phyloP scores from a whole-genome alignment of 2,113 vertebrate species.

The Galemys pyrenaicus region DNA sequence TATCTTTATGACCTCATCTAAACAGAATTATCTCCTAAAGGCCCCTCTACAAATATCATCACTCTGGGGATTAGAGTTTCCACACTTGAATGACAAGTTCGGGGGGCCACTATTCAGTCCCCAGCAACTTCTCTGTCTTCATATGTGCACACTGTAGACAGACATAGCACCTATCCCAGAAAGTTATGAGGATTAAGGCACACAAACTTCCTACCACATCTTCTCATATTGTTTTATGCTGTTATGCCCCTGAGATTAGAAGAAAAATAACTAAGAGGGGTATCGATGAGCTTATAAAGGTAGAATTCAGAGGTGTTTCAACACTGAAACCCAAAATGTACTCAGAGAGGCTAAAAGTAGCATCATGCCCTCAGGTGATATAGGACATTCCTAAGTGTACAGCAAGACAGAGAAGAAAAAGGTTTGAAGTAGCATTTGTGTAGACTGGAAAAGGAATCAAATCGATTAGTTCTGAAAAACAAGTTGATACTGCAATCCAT shows the following conservation, averaged over 20 bases:
- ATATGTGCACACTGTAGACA: not conserved
- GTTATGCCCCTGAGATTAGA: not conserved
- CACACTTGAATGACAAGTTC: not conserved
- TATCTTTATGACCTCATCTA: not conserved
- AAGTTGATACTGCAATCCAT: not conserved
- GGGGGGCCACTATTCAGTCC: not conserved
- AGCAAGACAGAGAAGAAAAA: not conserved
- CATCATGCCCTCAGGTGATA: not conserved
- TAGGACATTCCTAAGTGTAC: not conserved
- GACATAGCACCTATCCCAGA: not conserved
- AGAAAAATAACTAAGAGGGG: not conserved
- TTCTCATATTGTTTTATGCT: not conserved
- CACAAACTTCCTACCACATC: not conserved
- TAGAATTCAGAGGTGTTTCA: not conserved
- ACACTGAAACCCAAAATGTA: not conserved
- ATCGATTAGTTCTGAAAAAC: not conserved
- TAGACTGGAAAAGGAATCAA: not conserved
- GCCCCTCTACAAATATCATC: not conserved
- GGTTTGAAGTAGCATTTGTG: not conserved
- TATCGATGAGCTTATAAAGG: not conserved
- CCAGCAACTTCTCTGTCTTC: too few species aligned
- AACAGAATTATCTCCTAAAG: not conserved
- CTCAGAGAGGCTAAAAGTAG: not conserved
- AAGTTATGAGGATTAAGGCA: not conserved
- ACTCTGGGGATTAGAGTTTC: not conserved